These are phyloP conservation scores for Volucella bombylans DNA, from an alignment of 2,888 invertebrate species.

Conservation along the genomic window DNA sequence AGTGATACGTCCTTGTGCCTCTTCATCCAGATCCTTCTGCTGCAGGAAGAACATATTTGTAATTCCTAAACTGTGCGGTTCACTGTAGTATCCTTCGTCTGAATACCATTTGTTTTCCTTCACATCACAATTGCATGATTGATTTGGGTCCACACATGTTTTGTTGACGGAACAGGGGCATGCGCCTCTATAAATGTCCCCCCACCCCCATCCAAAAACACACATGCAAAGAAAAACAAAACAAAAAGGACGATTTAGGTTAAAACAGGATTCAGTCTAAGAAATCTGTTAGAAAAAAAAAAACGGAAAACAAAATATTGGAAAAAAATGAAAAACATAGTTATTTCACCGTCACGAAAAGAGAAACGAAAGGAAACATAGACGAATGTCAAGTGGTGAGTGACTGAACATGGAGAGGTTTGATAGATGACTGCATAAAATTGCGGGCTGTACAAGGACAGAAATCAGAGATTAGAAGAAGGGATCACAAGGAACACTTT, in stretches of 20 bases:
- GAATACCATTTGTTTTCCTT: conserved; percentile 93
- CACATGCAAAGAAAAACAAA: conserved; percentile 51
- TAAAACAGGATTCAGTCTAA: conserved; percentile 25
- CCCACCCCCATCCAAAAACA: conserved; percentile 27
- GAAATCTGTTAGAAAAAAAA: conserved; percentile 25
- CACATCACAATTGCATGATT: conserved; percentile 95
- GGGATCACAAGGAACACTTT: neutral
- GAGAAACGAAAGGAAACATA: conserved; percentile 6
- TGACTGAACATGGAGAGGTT: conserved; percentile 37
- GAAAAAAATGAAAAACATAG: neutral
- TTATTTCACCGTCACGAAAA: neutral
- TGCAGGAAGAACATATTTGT: conserved; percentile 95
- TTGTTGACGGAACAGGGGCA: conserved; percentile 90
- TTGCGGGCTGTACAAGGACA: neutral
- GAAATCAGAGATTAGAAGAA: conserved; percentile 2
- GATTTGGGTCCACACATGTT: conserved; percentile 90
- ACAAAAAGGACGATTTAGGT: conserved; percentile 69
- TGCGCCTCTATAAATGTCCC: conserved; percentile 84
- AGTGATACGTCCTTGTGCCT: conserved; percentile 93
- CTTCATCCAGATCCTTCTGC: conserved; percentile 90
- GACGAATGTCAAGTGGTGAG: conserved; percentile 30
- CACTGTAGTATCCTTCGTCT: conserved; percentile 93
- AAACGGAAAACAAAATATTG: conserved; percentile 29
- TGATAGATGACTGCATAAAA: conserved; percentile 52
- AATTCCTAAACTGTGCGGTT: conserved; percentile 92